Evolutionary conservation across 1,140 invertebrate genomes (phyloP), one percentile per base, ranked within the genome.

Genomic region (Drosophila eugracilis): DNA sequence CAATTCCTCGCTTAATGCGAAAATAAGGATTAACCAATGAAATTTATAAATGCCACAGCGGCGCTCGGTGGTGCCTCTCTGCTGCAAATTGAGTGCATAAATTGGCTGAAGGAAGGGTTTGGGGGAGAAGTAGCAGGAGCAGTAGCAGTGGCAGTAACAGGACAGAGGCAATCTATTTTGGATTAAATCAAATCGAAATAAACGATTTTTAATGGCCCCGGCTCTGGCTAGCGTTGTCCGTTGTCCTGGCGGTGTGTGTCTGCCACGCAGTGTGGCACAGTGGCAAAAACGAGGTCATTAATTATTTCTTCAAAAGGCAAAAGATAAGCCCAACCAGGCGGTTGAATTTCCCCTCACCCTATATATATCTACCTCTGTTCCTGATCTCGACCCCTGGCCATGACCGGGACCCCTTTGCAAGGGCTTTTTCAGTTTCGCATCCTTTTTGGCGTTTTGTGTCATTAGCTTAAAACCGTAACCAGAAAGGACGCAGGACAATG

Each of bases 121-220:
- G 47, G 2, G 37, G 22, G 5, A 44, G 5, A 12, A 21, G 42
- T n/a, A n/a, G n/a, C n/a, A n/a, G 42, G 17, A 22, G 39, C 2
- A 12, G 26, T 0, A n/a, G n/a, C n/a, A n/a, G n/a, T n/a, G n/a
- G n/a, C n/a, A n/a, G n/a, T n/a, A 21, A 21, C 37, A 24, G 67
- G 73, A 88, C 83, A 72, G n/a, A n/a, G 84, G 83, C 88, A 86
- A 89, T 84, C 79, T 81, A 90, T 90, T 89, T 75, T 85, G 85
- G 89, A 91, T 91, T 91, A 91, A 91, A 91, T 91, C 89, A 91
- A 91, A 89, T 91, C 89, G 89, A 91, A 91, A 91, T 91, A 91
- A 91, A 91, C 89, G 89, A 91, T 91, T 91, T 91, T 91, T 91
- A 91, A 91, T 91, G 89, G 89, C 81, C n/a, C n/a, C n/a, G n/a